Evolutionary conservation across 2,797 vertebrate genomes (phyloP).

Genomic region (Halcyon chelicuti): DNA sequence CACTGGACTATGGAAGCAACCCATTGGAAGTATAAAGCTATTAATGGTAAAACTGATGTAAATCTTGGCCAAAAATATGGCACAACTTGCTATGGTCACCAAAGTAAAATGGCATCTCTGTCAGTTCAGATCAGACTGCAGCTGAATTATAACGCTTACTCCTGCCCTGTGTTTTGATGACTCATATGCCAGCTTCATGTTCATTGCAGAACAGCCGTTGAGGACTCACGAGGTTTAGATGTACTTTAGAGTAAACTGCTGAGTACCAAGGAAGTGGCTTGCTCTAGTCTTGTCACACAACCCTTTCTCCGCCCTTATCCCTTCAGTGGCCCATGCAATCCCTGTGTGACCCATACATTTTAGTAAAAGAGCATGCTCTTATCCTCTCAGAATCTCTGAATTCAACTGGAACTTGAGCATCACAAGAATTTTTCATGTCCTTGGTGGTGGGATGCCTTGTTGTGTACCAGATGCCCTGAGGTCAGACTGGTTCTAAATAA

Average conservation of each 20-base stretch:
- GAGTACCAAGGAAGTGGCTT: background rate
- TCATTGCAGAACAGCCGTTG: background rate
- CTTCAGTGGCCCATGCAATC: background rate
- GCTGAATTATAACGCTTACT: background rate
- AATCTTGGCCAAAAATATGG: background rate
- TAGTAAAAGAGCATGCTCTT: background rate
- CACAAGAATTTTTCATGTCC: background rate
- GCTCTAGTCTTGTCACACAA: background rate
- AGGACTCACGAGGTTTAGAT: background rate
- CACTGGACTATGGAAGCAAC: background rate
- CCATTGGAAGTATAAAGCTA: background rate
- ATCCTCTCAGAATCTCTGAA: background rate
- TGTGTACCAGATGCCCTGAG: background rate
- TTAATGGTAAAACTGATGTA: background rate
- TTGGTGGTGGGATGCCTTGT: background rate
- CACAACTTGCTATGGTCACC: background rate
- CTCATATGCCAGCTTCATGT: slow-evolving; percentile 17
- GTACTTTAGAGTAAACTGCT: background rate
- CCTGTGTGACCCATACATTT: background rate
- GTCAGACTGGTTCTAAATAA: background rate
- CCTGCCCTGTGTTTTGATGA: slow-evolving; percentile 6
- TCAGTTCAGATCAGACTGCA: background rate
- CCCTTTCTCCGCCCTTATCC: background rate
- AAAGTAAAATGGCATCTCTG: background rate
- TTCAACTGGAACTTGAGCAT: background rate